Evolutionary conservation across 2,797 vertebrate genomes (phyloP), one percentile per base, ranked within the genome.

Genomic region (Borostomias antarcticus): DNA sequence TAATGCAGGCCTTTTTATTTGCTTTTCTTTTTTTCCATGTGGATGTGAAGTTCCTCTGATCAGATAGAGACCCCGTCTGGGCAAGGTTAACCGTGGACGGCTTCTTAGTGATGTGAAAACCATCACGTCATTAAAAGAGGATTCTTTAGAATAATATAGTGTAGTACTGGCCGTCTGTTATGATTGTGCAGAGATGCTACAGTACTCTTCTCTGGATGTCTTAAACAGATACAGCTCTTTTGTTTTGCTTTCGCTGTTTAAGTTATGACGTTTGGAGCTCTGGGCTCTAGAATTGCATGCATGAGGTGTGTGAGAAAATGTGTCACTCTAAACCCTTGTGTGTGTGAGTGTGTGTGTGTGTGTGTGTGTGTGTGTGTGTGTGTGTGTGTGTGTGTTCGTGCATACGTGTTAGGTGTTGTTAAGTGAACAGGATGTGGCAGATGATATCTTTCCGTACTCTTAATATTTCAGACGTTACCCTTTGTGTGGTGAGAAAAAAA

Each of bases 1-100:
- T 92, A 93, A 93, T 93, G 90, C 89, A 90, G 86, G 81, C 91
- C 92, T 88, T 92, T 91, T 84, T 60, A 76, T 78, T 76, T 79
- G 33, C 67, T 78, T 78, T 66, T 70, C 69, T 69, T 86, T 81
- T 88, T 75, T 85, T 11, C 1, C 1, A 10, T 61, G 8, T 47
- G 11, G 15, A 88, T 90, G 85, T 90, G 73, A 72, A 91, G 82
- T 85, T 86, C 87, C 90, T 90, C 86, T 79, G 86, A 88, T 87
- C 81, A 80, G 87, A 87, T 85, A 88, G 85, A 79, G 90, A 82
- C 77, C n/a, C 80, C 76, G 70, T 88, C 89, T 85, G 78, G 78
- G 69, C 78, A 82, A 88, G 81, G 86, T 88, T 75, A 83, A 73
- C 86, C 79, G 85, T 85, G 84, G 85, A 81, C 84, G 78, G 77